Percentiles rank a stretch among this genome's conserved stretches.
These are phyloP conservation scores for Drosophila mimica DNA, from an alignment of 2,888 invertebrate genomes.

Conservation along the genomic window DNA sequence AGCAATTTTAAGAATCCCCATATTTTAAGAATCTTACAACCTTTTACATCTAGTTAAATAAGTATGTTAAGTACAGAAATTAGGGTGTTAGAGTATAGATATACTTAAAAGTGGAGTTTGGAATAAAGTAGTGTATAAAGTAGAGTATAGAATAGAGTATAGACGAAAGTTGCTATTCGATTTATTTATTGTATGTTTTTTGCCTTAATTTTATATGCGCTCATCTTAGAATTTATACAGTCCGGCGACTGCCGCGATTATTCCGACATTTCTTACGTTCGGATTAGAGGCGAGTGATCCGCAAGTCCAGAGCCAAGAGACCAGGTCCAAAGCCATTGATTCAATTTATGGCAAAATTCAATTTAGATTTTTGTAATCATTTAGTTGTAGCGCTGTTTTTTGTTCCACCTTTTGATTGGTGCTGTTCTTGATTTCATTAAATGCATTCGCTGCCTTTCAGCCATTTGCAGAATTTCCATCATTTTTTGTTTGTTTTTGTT, in stretches of 20 bases:
- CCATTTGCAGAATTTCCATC: constrained; percentile 59
- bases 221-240: constrained; percentile 67
- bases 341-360: constrained; percentile 81
- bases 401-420: constrained; percentile 39
- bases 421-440: constrained; percentile 71
- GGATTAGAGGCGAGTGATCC: constrained; percentile 63
- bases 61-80: background rate
- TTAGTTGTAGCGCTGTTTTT: constrained; percentile 66
- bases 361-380: constrained; percentile 80
- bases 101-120: background rate
- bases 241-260: constrained; percentile 49
- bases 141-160: background rate
- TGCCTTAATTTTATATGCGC: constrained; percentile 56
- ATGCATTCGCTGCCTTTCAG: constrained; percentile 65
- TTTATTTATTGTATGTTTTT: constrained; percentile 35
- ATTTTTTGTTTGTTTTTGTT: background rate
- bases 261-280: constrained; percentile 63
- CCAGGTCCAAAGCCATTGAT: constrained; percentile 50
- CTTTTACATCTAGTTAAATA: background rate
- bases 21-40: background rate
- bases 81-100: background rate
- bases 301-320: constrained; percentile 9
- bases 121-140: background rate
- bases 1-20: background rate
- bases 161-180: too few relatives aligned